Evolutionary conservation across 2,797 vertebrate genomes (phyloP), one percentile per base, ranked within the genome.

Genomic region (Aselliscus stoliczkanus): DNA sequence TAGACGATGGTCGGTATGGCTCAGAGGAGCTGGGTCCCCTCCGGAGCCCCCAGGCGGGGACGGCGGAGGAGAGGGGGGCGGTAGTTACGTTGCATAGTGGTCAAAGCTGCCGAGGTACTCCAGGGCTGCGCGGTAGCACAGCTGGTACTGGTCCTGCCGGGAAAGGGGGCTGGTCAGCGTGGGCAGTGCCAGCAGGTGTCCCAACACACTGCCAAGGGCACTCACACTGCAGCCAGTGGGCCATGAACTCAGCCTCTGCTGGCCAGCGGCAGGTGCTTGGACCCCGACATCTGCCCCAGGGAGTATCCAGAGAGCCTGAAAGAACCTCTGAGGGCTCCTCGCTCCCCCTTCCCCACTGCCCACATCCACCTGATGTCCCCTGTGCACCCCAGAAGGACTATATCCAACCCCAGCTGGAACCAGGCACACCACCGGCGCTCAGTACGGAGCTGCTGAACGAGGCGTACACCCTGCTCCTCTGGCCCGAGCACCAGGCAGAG

Each of bases 31-130:
- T 97, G 29, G 96, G 97, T 98, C 98, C 98, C 98, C 98, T 98
- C 98, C 98, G 93, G 84, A 98, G 97, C 98, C 98, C 98, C 98
- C 82, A 2, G 21, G 70, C 0, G 52, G 96, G 94, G 97, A 97
- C 97, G 8, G 97, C 97, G 96, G 97, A 97, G 96, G 97, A 96
- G 98, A 98, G 97, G 97, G 98, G 98, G 98, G 98, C 98, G 97
- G 97, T 98, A 98, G 98, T 99, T 99, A 99, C 99, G 99, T 99
- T 99, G 99, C 99, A 99, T 99, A 99, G 99, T 99, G 99, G 98
- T 99, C 99, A 44, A 99, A 99, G 99, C 99, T 99, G 98, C 99
- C 99, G 85, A 99, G 99, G 98, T 99, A 99, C 98, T 99, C 99
- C 99, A 99, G 98, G 70, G 99, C 99, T 2, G 99, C 99, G 85